Percentiles rank a stretch among this genome's conserved stretches.
These are phyloP conservation scores for Drosophila sechellia DNA, from an alignment of 1,140 invertebrate genomes.

Conservation along the genomic window DNA sequence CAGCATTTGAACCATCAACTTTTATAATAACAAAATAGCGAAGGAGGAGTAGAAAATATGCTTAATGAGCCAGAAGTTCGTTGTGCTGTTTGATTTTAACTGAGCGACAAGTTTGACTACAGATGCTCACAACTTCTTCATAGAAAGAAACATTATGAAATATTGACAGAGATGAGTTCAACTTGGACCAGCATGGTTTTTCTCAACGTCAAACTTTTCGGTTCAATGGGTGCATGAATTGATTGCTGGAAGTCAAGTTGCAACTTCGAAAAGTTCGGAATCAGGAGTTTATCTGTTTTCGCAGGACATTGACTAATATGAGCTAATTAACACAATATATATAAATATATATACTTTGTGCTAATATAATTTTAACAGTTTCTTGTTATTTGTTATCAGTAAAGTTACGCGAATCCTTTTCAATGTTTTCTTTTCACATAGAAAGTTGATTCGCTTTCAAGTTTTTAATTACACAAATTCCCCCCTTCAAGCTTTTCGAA, in stretches of 20 bases:
- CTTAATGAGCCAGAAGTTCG: slow-evolving; percentile 45
- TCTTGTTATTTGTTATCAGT: too few species aligned
- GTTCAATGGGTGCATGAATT: slow-evolving; percentile 1
- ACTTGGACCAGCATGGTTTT: slow-evolving; percentile 2
- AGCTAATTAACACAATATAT: background rate
- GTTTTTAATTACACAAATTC: slow-evolving; percentile 5
- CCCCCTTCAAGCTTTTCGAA: slow-evolving; percentile 8
- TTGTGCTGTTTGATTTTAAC: slow-evolving; percentile 25
- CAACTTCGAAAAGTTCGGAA: background rate
- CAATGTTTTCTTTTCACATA: background rate
- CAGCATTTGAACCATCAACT: slow-evolving; percentile 39
- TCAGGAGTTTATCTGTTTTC: background rate
- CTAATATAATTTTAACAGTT: too few species aligned
- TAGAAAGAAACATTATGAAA: slow-evolving; percentile 21
- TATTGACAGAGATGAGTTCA: slow-evolving; percentile 5
- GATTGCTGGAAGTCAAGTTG: slow-evolving; percentile 7
- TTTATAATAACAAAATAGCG: slow-evolving; percentile 27
- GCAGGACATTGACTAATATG: background rate
- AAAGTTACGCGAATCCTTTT: background rate
- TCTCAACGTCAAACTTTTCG: slow-evolving; percentile 2
- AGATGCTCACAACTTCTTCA: slow-evolving; percentile 22
- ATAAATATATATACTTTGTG: too few species aligned
- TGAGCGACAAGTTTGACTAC: slow-evolving; percentile 30
- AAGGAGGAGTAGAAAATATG: slow-evolving; percentile 38
- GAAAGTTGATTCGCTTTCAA: slow-evolving; percentile 7